phyloP scores from a whole-genome alignment of 2,113 vertebrate species.

The Hypomesus transpacificus region DNA sequence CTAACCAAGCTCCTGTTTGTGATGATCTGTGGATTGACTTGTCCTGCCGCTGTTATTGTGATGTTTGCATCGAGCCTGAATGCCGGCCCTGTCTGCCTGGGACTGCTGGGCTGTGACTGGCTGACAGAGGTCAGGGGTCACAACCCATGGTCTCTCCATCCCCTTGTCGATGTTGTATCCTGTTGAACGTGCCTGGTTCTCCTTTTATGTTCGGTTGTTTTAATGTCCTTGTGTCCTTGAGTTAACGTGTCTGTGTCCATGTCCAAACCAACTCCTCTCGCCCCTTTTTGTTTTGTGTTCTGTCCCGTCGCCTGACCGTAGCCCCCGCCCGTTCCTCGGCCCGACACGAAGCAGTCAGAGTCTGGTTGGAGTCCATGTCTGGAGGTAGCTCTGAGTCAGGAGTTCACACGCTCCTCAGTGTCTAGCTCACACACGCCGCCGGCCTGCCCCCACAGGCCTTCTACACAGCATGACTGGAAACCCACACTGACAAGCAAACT shows the following conservation, averaged over 20 bases:
- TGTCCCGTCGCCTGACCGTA: conserved; percentile 75
- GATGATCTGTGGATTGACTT: conserved; percentile 32
- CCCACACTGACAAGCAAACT: conserved; percentile 29
- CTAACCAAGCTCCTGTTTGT: conserved; percentile 47
- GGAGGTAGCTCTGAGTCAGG: conserved; percentile 86
- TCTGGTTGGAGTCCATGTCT: conserved; percentile 96
- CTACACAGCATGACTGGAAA: conserved; percentile 51
- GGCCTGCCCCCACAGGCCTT: conserved; percentile 28
- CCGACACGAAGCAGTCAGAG: conserved; percentile 90
- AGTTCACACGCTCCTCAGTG: conserved; percentile 38
- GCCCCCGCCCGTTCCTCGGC: conserved; percentile 84
- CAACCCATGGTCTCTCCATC: conserved; percentile 42
- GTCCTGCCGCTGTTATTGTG: conserved; percentile 21
- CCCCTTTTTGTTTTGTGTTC: not conserved
- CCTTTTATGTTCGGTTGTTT: conserved; percentile 53
- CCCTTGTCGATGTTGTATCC: conserved; percentile 23
- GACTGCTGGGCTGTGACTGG: conserved; percentile 35
- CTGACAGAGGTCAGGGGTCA: conserved; percentile 23
- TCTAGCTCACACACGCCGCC: conserved; percentile 21
- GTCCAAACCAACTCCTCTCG: too few relatives aligned
- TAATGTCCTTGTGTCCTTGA: conserved; percentile 59
- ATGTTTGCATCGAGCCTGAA: conserved; percentile 36
- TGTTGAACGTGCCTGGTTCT: conserved; percentile 27
- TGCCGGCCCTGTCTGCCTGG: conserved; percentile 15
- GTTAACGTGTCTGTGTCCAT: conserved; percentile 10